These are phyloP conservation scores for Planiliza haematocheilus DNA, from an alignment of 2,113 vertebrate species.

Conservation along the genomic window DNA sequence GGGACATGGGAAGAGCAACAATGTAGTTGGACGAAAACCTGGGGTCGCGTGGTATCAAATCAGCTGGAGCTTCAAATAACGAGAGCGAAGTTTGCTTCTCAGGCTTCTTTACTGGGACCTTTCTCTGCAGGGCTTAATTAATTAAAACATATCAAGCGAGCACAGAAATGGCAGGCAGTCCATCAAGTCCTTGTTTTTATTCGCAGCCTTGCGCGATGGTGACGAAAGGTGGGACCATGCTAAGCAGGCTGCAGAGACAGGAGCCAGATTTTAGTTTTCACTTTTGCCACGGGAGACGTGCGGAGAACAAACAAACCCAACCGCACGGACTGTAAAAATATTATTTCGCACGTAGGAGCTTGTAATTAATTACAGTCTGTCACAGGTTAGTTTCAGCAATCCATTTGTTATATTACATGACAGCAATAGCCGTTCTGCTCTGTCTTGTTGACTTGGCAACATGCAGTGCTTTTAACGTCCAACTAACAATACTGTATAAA, in stretches of 20 bases:
- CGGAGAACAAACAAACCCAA: conserved; percentile 39
- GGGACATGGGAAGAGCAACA: background rate
- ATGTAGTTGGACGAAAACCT: conserved; percentile 12
- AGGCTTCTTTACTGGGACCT: conserved; percentile 17
- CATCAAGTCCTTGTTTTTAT: conserved; percentile 44
- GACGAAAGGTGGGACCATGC: conserved; percentile 36
- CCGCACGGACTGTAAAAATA: conserved; percentile 4
- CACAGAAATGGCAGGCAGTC: conserved; percentile 58
- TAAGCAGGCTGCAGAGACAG: conserved; percentile 20
- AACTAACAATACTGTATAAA: conserved; percentile 10
- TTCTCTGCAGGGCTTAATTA: conserved; percentile 57
- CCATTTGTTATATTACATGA: conserved; percentile 14
- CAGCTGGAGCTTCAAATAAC: conserved; percentile 27
- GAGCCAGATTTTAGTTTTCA: conserved; percentile 38
- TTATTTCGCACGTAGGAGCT: conserved; percentile 23
- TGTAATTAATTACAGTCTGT: conserved; percentile 41
- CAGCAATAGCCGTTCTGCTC: background rate
- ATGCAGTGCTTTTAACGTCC: conserved; percentile 11
- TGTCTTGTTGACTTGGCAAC: conserved; percentile 21
- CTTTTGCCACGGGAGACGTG: conserved; percentile 26
- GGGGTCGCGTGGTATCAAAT: conserved; percentile 48
- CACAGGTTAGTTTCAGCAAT: conserved; percentile 17
- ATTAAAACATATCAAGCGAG: conserved; percentile 52
- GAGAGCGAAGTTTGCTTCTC: conserved; percentile 25
- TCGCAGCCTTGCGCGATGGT: conserved; percentile 1